Percentiles rank a stretch among this genome's conserved stretches.
These are phyloP conservation scores for Onychomys arenicola DNA, from an alignment of 2,797 vertebrate species.

Conservation along the genomic window DNA sequence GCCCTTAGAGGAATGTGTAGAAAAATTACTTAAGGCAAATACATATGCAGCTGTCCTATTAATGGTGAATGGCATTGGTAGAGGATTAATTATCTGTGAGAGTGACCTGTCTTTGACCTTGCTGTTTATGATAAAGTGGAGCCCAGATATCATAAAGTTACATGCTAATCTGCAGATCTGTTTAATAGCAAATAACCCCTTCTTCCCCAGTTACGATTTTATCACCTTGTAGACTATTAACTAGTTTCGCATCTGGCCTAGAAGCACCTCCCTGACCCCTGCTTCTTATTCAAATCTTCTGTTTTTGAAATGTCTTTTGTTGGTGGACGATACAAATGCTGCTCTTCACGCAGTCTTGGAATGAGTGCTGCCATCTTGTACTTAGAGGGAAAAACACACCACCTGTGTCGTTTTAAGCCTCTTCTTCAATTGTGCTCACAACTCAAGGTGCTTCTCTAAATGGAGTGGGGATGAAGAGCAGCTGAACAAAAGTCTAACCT, in stretches of 20 bases:
- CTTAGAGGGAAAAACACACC: neutral
- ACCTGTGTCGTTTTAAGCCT: neutral
- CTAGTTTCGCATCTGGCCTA: neutral
- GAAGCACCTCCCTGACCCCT: neutral
- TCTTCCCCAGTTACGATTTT: neutral
- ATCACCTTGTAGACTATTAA: neutral
- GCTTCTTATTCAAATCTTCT: neutral
- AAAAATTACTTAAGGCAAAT: slow-evolving; percentile 3
- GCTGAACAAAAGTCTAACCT: neutral
- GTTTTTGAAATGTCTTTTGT: neutral
- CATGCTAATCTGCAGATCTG: neutral
- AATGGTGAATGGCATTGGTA: neutral
- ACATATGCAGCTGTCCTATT: slow-evolving; percentile 5
- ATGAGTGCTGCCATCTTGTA: neutral
- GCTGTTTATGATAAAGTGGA: slow-evolving; percentile 23
- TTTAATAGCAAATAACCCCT: neutral
- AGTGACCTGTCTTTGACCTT: slow-evolving; percentile 52
- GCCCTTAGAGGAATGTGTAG: neutral
- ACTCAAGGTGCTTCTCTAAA: neutral
- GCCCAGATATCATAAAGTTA: slow-evolving; percentile 29
- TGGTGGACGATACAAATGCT: neutral
- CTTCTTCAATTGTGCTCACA: neutral
- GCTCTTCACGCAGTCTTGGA: neutral
- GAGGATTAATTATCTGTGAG: neutral
- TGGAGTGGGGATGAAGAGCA: neutral